phyloP scores from a whole-genome alignment of 35 echinoderm and acorn worm species.

The Ophioderma brevispina region DNA sequence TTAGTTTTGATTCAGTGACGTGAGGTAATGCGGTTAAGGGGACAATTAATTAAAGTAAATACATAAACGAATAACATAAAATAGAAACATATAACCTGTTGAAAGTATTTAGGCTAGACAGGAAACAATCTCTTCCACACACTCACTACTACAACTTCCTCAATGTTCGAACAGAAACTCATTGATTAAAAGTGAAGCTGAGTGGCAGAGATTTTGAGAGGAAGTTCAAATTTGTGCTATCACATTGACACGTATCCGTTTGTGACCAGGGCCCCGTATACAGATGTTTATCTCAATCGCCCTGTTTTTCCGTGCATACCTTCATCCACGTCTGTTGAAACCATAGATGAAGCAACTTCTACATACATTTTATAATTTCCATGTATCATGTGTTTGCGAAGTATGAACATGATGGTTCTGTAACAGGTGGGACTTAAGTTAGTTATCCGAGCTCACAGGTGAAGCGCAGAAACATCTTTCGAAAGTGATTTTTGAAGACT shows the following conservation, averaged over 20 bases:
- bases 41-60: constrained; percentile 8
- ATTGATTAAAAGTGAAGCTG: not conserved
- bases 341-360: too few species aligned
- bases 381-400: too few species aligned
- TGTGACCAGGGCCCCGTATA: not conserved
- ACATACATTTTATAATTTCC: too few species aligned
- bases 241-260: not conserved
- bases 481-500: too few species aligned
- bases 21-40: not conserved
- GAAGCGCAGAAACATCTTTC: too few species aligned
- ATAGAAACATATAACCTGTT: not conserved
- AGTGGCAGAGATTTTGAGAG: constrained; percentile 5
- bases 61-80: not conserved
- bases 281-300: not conserved
- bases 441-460: too few species aligned
- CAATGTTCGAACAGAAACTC: not conserved
- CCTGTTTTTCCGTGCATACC: not conserved
- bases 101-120: constrained; percentile 1
- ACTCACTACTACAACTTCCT: not conserved
- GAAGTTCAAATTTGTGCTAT: not conserved
- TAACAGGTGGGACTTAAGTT: too few species aligned
- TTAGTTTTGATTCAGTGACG: too few species aligned
- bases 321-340: not conserved
- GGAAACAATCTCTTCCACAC: not conserved
- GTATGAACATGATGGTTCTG: too few species aligned